Evolutionary conservation across 2,888 invertebrate genomes (phyloP), one percentile per base, ranked within the genome.

Genomic region (Caenorhabditis sp.): DNA sequence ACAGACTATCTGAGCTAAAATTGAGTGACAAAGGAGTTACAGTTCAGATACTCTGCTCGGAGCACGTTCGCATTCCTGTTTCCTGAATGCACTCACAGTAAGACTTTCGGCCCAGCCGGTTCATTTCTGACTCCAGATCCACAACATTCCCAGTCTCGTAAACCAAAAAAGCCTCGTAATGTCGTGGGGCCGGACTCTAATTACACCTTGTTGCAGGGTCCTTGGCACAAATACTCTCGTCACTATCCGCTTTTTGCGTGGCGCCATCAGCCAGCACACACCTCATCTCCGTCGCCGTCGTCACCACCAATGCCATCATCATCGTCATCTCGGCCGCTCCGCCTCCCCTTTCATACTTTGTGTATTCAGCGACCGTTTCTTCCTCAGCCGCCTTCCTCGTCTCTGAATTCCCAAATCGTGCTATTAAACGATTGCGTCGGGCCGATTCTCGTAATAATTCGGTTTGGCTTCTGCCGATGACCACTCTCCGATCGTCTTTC

Each of bases 151-250:
- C 62, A 50, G 41, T 50, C 56, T 63, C 56, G 50, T 27, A 35
- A 52, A 32, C 32, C 59, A 24, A 32, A 43, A 61, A 48, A 61
- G 46, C 20, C 9, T 17, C 13, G 17, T 32, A n/a, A 48, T 61
- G 35, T 58, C 59, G n/a, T 30, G 26, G 22, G 30, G 52, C 17
- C 32, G n/a, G n/a, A n/a, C 63, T 43, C 39, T 68, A 68, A 68
- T 68, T 50, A 58, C 58, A 68, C 48, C n/a, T n/a, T n/a, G 50
- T 68, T 48, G 32, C 32, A 17, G 52, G 55, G 68, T 59, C 68
- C 68, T 68, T 68, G 68, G 68, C 68, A 68, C 68, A 68, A 68
- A 68, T 68, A 68, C 43, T 58, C 58, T 56, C 52, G 52, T 52
- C 52, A 52, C 52, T 52, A 35, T 52, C 35, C 24, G 46, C 11